Evolutionary conservation across 2,888 invertebrate genomes (phyloP).

Genomic region (Cerceris rybyensis): DNA sequence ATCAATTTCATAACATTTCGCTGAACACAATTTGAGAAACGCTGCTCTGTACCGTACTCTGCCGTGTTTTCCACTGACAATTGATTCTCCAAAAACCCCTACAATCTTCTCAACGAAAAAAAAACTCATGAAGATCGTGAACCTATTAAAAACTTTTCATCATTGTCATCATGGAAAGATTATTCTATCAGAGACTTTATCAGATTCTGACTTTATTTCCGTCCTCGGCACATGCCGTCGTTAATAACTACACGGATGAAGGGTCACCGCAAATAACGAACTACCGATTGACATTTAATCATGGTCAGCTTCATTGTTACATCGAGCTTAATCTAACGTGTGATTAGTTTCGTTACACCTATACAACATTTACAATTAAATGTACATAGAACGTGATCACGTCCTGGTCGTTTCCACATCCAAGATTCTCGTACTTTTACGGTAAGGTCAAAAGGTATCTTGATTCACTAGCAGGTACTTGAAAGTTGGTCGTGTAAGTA

Average conservation of each 20-base stretch:
- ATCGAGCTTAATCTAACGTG: slow-evolving; percentile 36
- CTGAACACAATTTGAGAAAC: no score
- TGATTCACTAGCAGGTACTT: slow-evolving; percentile 68
- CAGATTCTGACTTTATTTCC: neutral
- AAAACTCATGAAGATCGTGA: no score
- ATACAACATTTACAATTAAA: slow-evolving; percentile 64
- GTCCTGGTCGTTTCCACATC: slow-evolving; percentile 3
- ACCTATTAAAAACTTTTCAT: no score
- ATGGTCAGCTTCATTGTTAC: slow-evolving; percentile 50
- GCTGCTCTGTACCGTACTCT: no score
- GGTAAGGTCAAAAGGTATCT: slow-evolving; percentile 74
- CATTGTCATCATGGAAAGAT: no score
- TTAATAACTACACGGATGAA: neutral
- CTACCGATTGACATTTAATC: neutral
- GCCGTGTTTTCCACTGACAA: no score
- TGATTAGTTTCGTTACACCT: slow-evolving; percentile 25
- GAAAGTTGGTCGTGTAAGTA: slow-evolving; percentile 74
- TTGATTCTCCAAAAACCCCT: no score
- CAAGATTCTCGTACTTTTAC: slow-evolving; percentile 40
- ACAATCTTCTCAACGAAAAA: no score
- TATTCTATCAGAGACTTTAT: no score
- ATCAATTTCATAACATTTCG: no score
- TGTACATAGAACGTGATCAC: slow-evolving; percentile 18
- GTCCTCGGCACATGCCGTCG: neutral
- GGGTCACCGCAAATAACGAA: neutral